Base-by-base conservation (phyloP, 2,888 invertebrate genomes). In the Nomada ferruginata region DNA sequence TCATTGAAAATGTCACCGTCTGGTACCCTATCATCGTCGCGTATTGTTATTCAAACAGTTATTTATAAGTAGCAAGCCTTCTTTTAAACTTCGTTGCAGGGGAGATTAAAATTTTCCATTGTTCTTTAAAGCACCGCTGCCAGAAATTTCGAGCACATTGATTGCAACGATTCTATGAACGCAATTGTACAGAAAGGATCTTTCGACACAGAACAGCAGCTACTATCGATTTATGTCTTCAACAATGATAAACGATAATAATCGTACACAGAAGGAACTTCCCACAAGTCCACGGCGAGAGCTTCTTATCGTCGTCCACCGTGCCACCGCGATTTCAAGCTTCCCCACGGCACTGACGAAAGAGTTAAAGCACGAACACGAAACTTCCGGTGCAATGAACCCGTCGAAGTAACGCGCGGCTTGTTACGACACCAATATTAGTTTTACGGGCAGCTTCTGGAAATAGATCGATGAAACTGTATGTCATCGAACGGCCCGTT, bases 351-450 rank as follows among this genome's bases (percentile, higher is more conserved):
- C 68, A 63, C 70, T 75, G 85, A 85, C 82, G 87, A 88, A 89
- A 87, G 89, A 89, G 87, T 89, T 88, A 79, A 83, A 86, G 85
- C 81, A 84, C 82, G 85, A 84, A 87, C 89, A 86, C 85, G 91
- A 87, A 89, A 88, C 89, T 90, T 90, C 91, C 90, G 91, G 91
- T 87, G 84, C 91, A 91, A 90, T 84, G 90, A 90, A 91, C 90
- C 76, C 89, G 88, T 86, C 84, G 72, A 84, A 83, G 86, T 85
- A 82, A 66, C 80, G 61, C 74, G 63, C 79, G 47, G 64, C 55
- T 85, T 78, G 80, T 89, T 89, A 86, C 84, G 84, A 79, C 82
- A 82, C 80, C 85, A 73, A 84, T 76, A 83, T 87, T 86, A 79
- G 88, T 85, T 90, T 90, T 89, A 91, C 88, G 85, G 76, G 84